Evolutionary conservation across 2,797 vertebrate genomes (phyloP).

Genomic region (Hirundo rustica): DNA sequence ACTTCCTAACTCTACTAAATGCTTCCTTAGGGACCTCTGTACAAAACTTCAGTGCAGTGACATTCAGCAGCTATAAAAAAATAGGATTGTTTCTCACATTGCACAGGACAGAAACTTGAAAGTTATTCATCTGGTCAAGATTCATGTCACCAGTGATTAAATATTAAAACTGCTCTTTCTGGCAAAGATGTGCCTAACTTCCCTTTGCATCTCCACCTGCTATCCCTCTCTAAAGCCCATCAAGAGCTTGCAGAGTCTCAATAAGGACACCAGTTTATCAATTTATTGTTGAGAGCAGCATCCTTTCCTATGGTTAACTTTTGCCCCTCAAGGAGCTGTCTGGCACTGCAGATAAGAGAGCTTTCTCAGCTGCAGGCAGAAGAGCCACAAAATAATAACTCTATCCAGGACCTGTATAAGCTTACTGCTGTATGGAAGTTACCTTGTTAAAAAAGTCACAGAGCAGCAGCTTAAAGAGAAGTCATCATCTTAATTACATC

Average conservation of each 20-base stretch:
- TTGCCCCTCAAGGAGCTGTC: background rate
- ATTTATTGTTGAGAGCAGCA: background rate
- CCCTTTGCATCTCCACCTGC: background rate
- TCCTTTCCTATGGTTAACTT: background rate
- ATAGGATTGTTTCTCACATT: background rate
- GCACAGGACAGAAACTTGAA: background rate
- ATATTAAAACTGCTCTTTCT: background rate
- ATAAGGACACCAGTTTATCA: background rate
- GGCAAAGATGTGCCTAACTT: background rate
- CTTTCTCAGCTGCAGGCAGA: background rate
- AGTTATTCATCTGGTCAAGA: background rate
- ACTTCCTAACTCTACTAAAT: background rate
- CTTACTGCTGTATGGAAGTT: background rate
- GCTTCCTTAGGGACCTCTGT: background rate
- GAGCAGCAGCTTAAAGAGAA: background rate
- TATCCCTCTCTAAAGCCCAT: background rate
- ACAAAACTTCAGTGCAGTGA: background rate
- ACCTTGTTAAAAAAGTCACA: background rate
- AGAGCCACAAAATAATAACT: background rate
- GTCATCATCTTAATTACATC: background rate
- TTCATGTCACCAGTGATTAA: background rate
- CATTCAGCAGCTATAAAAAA: background rate
- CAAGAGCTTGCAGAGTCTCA: background rate
- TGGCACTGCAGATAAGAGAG: background rate
- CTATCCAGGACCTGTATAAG: background rate